Conservation (phyloP, 1,140 invertebrate genomes). For the Parapsyche elsis region DNA sequence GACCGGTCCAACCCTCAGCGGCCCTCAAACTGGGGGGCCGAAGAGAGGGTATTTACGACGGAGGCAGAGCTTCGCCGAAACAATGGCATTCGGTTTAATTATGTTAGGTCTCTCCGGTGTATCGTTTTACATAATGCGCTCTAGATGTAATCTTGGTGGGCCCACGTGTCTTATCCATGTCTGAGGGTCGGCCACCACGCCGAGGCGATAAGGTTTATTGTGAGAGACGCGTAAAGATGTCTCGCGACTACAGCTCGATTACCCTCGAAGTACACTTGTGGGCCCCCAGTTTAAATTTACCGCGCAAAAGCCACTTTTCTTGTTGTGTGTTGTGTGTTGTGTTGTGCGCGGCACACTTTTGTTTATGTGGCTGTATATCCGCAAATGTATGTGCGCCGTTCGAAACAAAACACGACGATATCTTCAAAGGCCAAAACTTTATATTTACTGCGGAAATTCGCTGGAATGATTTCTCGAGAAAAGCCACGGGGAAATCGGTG, state of each 20-base stretch:
- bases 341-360: no score
- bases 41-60: not conserved
- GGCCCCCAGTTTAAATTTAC: constrained; percentile 30
- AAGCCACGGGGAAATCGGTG: no score
- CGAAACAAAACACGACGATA: no score
- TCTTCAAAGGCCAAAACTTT: no score
- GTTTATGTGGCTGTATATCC: no score
- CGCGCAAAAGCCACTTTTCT: constrained; percentile 16
- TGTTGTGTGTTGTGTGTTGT: not conserved
- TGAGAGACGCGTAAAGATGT: constrained; percentile 41
- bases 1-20: no score
- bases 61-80: constrained; percentile 45
- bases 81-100: constrained; percentile 56
- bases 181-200: constrained; percentile 2
- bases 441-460: no score
- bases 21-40: not conserved
- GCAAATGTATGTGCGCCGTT: no score
- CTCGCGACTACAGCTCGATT: constrained; percentile 37
- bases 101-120: constrained; percentile 56
- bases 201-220: constrained; percentile 37
- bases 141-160: constrained; percentile 53
- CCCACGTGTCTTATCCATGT: constrained; percentile 38
- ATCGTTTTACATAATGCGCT: constrained; percentile 56
- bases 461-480: no score
- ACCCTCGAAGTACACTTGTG: constrained; percentile 35